These are phyloP conservation scores for Gymnarchus niloticus DNA, from an alignment of 2,113 vertebrate genomes.

Conservation along the genomic window DNA sequence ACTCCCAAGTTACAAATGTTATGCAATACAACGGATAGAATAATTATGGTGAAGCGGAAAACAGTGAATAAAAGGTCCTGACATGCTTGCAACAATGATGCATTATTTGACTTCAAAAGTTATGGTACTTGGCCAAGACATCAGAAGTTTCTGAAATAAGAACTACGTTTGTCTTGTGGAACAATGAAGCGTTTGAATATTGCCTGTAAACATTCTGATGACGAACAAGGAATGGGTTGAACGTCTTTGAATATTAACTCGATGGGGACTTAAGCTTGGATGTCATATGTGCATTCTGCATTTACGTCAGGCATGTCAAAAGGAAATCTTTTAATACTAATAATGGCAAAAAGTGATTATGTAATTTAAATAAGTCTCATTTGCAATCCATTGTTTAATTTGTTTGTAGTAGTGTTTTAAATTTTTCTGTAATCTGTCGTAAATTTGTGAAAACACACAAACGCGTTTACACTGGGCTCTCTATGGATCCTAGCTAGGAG, in stretches of 20 bases:
- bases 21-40: slow-evolving; percentile 3
- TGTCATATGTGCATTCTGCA: not conserved
- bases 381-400: not conserved
- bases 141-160: slow-evolving; percentile 42
- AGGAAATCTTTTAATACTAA: not conserved
- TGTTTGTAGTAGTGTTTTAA: not conserved
- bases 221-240: slow-evolving; percentile 19
- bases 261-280: not conserved
- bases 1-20: not conserved
- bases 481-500: too few species aligned
- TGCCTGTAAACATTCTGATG: slow-evolving; percentile 19
- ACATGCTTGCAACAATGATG: slow-evolving; percentile 33
- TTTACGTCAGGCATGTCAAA: not conserved
- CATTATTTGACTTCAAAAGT: slow-evolving; percentile 37
- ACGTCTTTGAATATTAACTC: not conserved
- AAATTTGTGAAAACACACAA: not conserved
- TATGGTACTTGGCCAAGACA: slow-evolving; percentile 38
- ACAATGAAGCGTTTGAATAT: slow-evolving; percentile 43
- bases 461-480: too few species aligned
- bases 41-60: slow-evolving; percentile 24
- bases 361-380: not conserved
- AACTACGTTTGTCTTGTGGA: slow-evolving; percentile 28
- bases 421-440: not conserved
- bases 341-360: not conserved
- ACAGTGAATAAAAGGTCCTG: slow-evolving; percentile 26